Base-by-base conservation (phyloP, 2,888 invertebrate species). In the Agrypnus murinus region DNA sequence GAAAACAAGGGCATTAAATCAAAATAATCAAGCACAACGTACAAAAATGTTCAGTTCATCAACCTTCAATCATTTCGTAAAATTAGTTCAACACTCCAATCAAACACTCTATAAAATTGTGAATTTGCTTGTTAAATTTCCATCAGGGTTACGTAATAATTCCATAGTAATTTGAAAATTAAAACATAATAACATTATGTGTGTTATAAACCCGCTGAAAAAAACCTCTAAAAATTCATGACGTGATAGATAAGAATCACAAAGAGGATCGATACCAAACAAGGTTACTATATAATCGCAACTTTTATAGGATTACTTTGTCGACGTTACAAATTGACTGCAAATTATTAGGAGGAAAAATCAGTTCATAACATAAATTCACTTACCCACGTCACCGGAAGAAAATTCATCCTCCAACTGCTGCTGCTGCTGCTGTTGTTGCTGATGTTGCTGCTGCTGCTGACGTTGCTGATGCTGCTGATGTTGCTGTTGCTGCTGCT, bases 331-430 rank as follows among this genome's bases (percentile, higher is more conserved):
- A 12, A 31, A 2, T 31, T 12, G n/a, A n/a, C 31, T 31, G 7
- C 32, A 50, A 48, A 48, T 19, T 48, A 9, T 9, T n/a, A 10
- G 19, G 10, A 50, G 31, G 50, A n/a, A 4, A 17, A 43, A 43
- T 43, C 10, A 43, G 12, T 43, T 14, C 12, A 43, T 14, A 10
- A 14, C 2, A 25, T 14, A 59, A 43, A 43, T 9, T 9, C 32
- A 31, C 87, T 81, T 82, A 94, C 95, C 94, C 89, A 91, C 90
- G 86, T 94, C 94, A 85, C 94, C 93, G 77, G 92, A 89, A 78
- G 92, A 87, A 86, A 94, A 94, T 86, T 95, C 94, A 34, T 92
- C 91, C 84, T 93, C 92, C 75, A 93, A 87, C 32, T 92, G 91
- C 84, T 93, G 92, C 75, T 43, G 43, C 32, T 45, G 40, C 12